Base-by-base conservation (phyloP, 2,888 invertebrate species). In the Drosophila bunnanda region DNA sequence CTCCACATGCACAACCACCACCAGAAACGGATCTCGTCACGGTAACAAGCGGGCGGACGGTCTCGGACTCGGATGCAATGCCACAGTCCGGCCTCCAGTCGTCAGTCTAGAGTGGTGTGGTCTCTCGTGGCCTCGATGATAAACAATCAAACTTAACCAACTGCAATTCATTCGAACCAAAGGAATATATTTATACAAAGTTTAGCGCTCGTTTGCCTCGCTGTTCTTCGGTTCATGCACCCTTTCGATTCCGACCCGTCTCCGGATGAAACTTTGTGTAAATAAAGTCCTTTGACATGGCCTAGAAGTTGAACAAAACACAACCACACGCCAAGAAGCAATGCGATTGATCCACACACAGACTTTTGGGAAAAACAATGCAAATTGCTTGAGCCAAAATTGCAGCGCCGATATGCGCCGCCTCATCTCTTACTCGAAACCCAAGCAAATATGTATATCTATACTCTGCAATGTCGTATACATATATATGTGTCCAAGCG, bases 141-240 rank as follows among this genome's bases (percentile, higher is more conserved):
- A 41, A 22, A 56, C 15, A 32, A 25, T 48, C 54, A 65, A 78
- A 68, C 53, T 71, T 71, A 61, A 74, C 58, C 48, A 65, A 77
- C 39, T 52, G 39, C 48, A 64, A 76, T 41, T 46, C 46, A 65
- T 48, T 46, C 43, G 38, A 59, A 44, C 54, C 90, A 90, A 91
- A 91, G 91, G 91, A 91, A 87, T 91, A 91, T 91, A 91, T 91
- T 91, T 91, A 91, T 90, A 91, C 90, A 91, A 91, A 91, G 90
- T 91, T 90, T 81, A 73, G 82, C 77, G 76, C 66, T 54, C 52
- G 44, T 20, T 56, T 55, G 36, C 34, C 36, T 46, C 43, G 32
- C 55, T 25, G 38, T 17, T 25, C 66, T 66, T 61, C 43, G 61
- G 53, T 70, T 66, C 82, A 70, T 59, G 65, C 75, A 66, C 58